A percentile compares a stretch with the other conserved stretches of the same genome.
Evolutionary conservation across 2,888 invertebrate genomes (phyloP).

Genomic region (Nebria salina): DNA sequence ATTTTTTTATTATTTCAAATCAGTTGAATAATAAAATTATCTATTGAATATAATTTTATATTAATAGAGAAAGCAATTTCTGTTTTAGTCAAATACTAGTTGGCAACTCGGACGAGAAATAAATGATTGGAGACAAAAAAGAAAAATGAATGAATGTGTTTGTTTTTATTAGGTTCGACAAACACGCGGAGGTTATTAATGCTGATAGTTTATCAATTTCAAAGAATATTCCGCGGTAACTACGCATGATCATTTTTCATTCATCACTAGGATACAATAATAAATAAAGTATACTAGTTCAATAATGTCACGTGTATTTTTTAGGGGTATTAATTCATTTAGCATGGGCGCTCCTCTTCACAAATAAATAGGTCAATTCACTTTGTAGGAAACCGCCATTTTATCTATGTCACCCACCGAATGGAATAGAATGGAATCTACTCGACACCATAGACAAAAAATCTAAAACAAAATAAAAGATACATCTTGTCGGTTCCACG

Average conservation of each 20-base stretch:
- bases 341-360: slow-evolving; percentile 4
- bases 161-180: background rate
- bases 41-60: too few relatives aligned
- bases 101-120: background rate
- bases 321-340: slow-evolving; percentile 43
- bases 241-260: background rate
- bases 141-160: background rate
- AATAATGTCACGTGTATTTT: slow-evolving; percentile 34
- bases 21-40: too few relatives aligned
- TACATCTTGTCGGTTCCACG: slow-evolving; percentile 29
- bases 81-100: background rate
- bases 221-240: background rate
- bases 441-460: slow-evolving; percentile 12
- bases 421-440: slow-evolving; percentile 33
- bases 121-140: background rate
- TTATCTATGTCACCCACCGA: slow-evolving; percentile 43
- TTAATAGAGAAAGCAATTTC: background rate
- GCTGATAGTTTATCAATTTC: background rate
- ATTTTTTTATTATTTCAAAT: too few relatives aligned
- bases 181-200: background rate
- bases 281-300: background rate
- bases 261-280: background rate
- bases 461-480: slow-evolving; percentile 37
- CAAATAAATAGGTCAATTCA: slow-evolving; percentile 46
- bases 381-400: slow-evolving; percentile 44